A percentile compares a stretch with the other conserved stretches of the same genome.
phyloP scores from a whole-genome alignment of 2,888 invertebrate genomes.

The Erebia ligea region DNA sequence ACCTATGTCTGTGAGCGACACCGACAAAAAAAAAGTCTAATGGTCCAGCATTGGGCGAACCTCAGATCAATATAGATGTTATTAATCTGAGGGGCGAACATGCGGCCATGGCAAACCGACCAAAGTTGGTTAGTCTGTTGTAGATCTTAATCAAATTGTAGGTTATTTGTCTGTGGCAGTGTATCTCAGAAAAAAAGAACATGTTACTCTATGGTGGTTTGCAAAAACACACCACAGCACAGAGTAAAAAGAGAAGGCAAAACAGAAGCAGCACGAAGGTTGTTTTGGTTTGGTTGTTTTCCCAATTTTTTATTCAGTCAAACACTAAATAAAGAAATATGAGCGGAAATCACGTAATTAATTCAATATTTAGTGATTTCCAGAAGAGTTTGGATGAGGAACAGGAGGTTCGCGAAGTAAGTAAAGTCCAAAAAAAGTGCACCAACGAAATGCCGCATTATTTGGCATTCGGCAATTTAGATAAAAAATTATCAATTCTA shows the following conservation, averaged over 20 bases:
- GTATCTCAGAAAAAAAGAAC: too few relatives aligned
- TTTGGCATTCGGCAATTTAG: background rate
- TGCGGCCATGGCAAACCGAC: too few relatives aligned
- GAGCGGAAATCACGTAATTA: slow-evolving; percentile 70
- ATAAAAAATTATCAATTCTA: background rate
- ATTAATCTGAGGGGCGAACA: too few relatives aligned
- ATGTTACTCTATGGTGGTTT: too few relatives aligned
- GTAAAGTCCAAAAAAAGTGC: slow-evolving; percentile 6
- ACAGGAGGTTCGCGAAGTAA: slow-evolving; percentile 91
- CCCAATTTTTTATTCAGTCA: background rate
- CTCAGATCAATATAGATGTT: too few relatives aligned
- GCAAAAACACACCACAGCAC: too few relatives aligned
- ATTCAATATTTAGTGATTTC: slow-evolving; percentile 88
- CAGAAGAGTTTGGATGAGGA: slow-evolving; percentile 90
- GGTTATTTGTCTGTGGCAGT: background rate
- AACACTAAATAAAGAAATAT: slow-evolving; percentile 42
- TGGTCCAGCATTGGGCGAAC: too few relatives aligned
- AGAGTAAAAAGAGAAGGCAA: too few relatives aligned
- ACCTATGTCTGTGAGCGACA: too few relatives aligned
- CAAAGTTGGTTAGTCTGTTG: background rate
- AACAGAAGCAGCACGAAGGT: too few relatives aligned
- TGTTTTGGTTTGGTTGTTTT: too few relatives aligned
- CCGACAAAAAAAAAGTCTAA: too few relatives aligned
- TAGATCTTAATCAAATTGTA: background rate
- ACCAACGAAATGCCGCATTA: background rate